These are phyloP conservation scores for Agriopis marginaria DNA, from an alignment of 2,888 invertebrate species.

Conservation along the genomic window DNA sequence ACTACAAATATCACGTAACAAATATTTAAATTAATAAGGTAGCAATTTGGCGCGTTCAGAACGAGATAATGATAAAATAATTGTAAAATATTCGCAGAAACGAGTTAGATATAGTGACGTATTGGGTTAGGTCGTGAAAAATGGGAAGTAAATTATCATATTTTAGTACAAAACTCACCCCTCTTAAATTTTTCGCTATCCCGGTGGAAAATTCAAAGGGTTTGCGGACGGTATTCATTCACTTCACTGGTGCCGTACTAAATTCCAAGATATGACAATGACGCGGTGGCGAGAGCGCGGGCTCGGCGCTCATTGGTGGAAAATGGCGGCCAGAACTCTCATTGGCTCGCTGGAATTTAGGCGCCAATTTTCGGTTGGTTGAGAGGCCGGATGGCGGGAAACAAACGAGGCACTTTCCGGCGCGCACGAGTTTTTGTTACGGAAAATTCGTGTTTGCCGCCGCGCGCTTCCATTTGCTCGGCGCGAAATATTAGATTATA, in stretches of 20 bases:
- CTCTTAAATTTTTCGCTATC: constrained; percentile 65
- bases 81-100: constrained; percentile 56
- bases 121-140: constrained; percentile 48
- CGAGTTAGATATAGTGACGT: constrained; percentile 46
- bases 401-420: constrained; percentile 78
- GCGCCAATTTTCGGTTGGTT: constrained; percentile 86
- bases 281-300: constrained; percentile 85
- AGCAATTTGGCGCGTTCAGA: constrained; percentile 42
- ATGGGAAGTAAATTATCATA: constrained; percentile 33
- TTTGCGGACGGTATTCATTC: constrained; percentile 85
- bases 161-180: constrained; percentile 64
- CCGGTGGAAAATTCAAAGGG: constrained; percentile 79
- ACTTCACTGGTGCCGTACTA: constrained; percentile 83
- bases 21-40: constrained; percentile 41
- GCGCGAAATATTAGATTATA: constrained; percentile 12
- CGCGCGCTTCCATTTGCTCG: constrained; percentile 60
- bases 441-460: constrained; percentile 81
- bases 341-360: constrained; percentile 77
- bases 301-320: constrained; percentile 77
- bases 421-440: constrained; percentile 73
- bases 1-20: constrained; percentile 33
- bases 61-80: constrained; percentile 59
- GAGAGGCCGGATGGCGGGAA: constrained; percentile 83
- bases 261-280: constrained; percentile 85
- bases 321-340: constrained; percentile 79